Base-by-base conservation (phyloP, 2,797 vertebrate species). In the Takifugu rubripes region DNA sequence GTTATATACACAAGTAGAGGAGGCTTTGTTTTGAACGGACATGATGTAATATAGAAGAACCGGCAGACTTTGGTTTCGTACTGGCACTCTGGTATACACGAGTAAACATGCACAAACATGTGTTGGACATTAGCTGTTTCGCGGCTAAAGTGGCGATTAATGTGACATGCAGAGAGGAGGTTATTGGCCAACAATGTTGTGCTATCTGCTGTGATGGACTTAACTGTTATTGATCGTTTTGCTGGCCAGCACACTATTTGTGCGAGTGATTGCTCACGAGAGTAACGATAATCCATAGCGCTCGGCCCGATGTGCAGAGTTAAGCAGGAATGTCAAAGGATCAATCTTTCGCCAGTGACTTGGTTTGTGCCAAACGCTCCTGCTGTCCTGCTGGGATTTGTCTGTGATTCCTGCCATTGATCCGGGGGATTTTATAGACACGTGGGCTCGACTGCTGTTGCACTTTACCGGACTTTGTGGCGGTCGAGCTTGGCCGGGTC, bases 271-370 rank as follows among this genome's bases (percentile, higher is more conserved):
- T 71, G 75, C 75, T 74, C 82, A 75, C 55, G 59, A 75, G 69
- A 54, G 76, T 77, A 81, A 82, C 81, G 71, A 78, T 82, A 77
- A 89, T 84, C 82, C 69, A 84, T 82, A 82, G 53, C 66, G 65
- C 70, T 64, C 55, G 64, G 49, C 59, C 82, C 76, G 84, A 81
- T 24, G 1, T 62, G 61, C 59, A 47, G 72, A 52, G 73, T 85
- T 87, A 87, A 85, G 64, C 72, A 80, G 72, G 61, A 75, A 63
- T 78, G 82, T 84, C 83, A 90, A 86, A 84, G 86, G 87, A 89
- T 88, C 85, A 71, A 88, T 89, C 74, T 64, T 21, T 24, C 46
- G 44, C 43, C 46, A 64, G 70, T 74, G 78, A 68, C 70, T 85
- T 58, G 44, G 16, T 46, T 87, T 85, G 75, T 75, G 54, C 64